Percentiles rank a stretch among this genome's conserved stretches.
These are phyloP conservation scores for Lycodopsis pacificus DNA, from an alignment of 2,797 vertebrate genomes.

Conservation along the genomic window DNA sequence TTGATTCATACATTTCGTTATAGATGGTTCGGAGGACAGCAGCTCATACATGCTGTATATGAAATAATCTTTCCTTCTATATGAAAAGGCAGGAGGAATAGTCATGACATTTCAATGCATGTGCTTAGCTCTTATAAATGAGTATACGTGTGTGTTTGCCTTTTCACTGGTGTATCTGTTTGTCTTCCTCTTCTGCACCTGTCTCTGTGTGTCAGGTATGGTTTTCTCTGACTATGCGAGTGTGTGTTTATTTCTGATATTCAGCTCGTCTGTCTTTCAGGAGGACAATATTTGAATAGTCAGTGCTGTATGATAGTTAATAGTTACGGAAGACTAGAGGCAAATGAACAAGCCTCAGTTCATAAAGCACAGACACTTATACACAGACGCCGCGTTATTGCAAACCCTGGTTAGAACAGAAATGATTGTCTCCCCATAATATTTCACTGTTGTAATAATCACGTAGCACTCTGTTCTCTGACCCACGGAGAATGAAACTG, in stretches of 20 bases:
- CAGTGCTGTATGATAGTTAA: slow-evolving; percentile 1
- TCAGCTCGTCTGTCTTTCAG: slow-evolving; percentile 1
- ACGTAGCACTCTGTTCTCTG: slow-evolving; percentile 46
- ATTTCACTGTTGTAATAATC: slow-evolving; percentile 59
- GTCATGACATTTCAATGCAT: background rate
- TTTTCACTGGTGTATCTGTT: background rate
- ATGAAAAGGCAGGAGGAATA: background rate
- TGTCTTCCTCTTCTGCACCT: background rate
- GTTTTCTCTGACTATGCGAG: background rate
- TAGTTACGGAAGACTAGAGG: slow-evolving; percentile 9
- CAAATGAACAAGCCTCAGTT: slow-evolving; percentile 23
- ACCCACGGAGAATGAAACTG: slow-evolving; percentile 39
- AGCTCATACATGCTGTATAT: background rate
- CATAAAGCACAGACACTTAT: slow-evolving; percentile 42
- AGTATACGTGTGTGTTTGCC: background rate
- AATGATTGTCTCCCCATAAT: slow-evolving; percentile 55
- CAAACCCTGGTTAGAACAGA: slow-evolving; percentile 40
- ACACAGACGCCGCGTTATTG: slow-evolving; percentile 30
- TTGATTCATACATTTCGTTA: background rate
- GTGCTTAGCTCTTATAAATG: background rate
- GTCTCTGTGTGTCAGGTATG: background rate
- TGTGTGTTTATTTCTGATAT: background rate
- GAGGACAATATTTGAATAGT: slow-evolving; percentile 4
- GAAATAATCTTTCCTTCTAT: background rate
- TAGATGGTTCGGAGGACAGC: background rate